These are phyloP conservation scores for Rhodophaea formosa DNA, from an alignment of 2,888 invertebrate genomes.

Conservation along the genomic window DNA sequence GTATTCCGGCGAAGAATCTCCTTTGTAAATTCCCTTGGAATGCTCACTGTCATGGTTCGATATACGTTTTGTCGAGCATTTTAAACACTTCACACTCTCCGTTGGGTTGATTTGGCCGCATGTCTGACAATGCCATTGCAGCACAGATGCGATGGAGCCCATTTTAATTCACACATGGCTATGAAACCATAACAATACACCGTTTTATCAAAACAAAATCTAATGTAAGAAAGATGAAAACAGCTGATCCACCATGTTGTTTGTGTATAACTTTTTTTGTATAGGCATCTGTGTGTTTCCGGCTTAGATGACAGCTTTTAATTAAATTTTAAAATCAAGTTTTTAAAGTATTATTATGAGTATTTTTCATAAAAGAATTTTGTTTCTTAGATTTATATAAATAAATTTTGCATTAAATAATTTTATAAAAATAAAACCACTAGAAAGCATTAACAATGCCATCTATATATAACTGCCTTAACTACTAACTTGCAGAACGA, in stretches of 20 bases:
- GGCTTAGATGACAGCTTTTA: conserved; percentile 8
- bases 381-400: too few relatives aligned
- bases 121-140: conserved; percentile 95
- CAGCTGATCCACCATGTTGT: conserved; percentile 85
- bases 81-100: conserved; percentile 90
- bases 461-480: too few relatives aligned
- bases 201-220: conserved; percentile 71
- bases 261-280: conserved; percentile 72
- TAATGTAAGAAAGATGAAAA: conserved; percentile 70
- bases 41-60: conserved; percentile 79
- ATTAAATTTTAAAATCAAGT: not conserved
- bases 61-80: conserved; percentile 87
- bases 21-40: conserved; percentile 59
- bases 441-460: too few relatives aligned
- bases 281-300: conserved; percentile 19
- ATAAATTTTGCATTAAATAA: too few relatives aligned
- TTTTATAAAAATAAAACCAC: too few relatives aligned
- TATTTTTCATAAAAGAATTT: too few relatives aligned
- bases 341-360: too few relatives aligned
- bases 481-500: too few relatives aligned
- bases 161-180: conserved; percentile 84
- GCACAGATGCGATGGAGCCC: conserved; percentile 96
- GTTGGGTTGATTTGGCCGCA: conserved; percentile 95
- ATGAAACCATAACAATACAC: conserved; percentile 74
- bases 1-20: conserved; percentile 70